Conservation (phyloP, 2,888 invertebrate genomes). For the Chrysolina americana region DNA sequence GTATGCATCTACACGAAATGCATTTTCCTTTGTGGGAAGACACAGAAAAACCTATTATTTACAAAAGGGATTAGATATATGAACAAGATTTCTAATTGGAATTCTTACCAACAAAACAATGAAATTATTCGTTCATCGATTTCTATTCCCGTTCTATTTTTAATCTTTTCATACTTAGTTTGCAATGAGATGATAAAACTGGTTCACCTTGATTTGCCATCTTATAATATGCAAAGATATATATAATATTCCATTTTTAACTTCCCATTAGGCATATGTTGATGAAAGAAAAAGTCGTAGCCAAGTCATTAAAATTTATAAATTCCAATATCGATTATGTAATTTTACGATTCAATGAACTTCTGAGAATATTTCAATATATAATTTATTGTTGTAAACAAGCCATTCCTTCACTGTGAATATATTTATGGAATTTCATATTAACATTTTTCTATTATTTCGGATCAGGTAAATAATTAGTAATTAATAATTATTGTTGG, state of each 20-base stretch:
- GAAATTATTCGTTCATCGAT: too few species aligned
- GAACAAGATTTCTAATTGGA: too few species aligned
- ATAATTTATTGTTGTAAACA: conserved; percentile 25
- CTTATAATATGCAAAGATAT: background rate
- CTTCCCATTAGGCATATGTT: conserved; percentile 23
- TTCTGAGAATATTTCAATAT: conserved; percentile 40
- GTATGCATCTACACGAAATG: too few species aligned
- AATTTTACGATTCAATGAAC: conserved; percentile 49
- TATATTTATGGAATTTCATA: background rate
- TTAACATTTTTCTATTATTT: too few species aligned
- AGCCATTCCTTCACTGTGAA: background rate
- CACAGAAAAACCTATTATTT: too few species aligned
- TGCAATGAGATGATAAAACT: background rate
- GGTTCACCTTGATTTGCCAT: background rate
- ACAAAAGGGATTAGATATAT: too few species aligned
- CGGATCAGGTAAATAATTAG: too few species aligned
- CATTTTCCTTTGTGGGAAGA: too few species aligned
- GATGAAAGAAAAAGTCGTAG: conserved; percentile 32
- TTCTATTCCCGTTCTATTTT: too few species aligned
- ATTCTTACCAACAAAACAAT: too few species aligned
- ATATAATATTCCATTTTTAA: background rate
- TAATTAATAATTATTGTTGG: too few species aligned
- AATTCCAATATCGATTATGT: conserved; percentile 44
- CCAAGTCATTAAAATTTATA: conserved; percentile 40
- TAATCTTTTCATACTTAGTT: too few species aligned